Evolutionary conservation across 53 echinoderm and acorn worm species (phyloP), one percentile per base, ranked within the genome.

Genomic region (Temnopleurus reevesii): DNA sequence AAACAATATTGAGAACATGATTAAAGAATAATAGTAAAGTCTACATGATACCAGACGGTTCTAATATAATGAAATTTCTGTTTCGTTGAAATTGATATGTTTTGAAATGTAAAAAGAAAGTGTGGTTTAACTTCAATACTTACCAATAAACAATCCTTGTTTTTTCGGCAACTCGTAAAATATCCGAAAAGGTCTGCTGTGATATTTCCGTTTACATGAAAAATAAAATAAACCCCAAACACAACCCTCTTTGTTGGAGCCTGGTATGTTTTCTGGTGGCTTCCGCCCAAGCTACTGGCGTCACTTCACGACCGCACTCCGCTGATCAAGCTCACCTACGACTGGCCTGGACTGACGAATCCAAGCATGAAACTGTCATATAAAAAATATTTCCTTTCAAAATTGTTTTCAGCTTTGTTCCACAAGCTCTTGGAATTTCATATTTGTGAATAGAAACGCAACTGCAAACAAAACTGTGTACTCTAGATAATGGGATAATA

Each of bases 401-500:
- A 71, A 24, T 29, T 79, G 76, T 49, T 79, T 49, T 79, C 47
- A 79, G 46, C 27, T 79, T 29, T 49, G 27, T 47, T 30, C 46
- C 79, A 28, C 51, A 79, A 46, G 30, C 15, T 49, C 79, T 79
- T 79, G 46, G 46, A 49, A 49, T 79, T 79, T 47, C 79, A 79
- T 79, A 79, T 79, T 79, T 79, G 49, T 28, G 29, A 49, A 49
- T 41, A 19, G 79, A 79, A 47, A 47, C 46, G 36, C 49, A 28
- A 10, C 79, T 79, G 79, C 79, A 79, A 79, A 79, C 79, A 79
- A 45, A 63, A 79, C 27, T 79, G 79, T 79, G 79, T 79, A 79
- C 79, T 49, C 23, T 79, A 26, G 45, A 47, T 49, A 49, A 79
- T 79, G 49, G 49, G 30, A 79, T 79, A 10, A 51, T 79, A 47